A percentile compares a stretch with the other conserved stretches of the same genome.
Conservation (phyloP, 2,113 vertebrate genomes). For the Lepidothrix coronata region DNA sequence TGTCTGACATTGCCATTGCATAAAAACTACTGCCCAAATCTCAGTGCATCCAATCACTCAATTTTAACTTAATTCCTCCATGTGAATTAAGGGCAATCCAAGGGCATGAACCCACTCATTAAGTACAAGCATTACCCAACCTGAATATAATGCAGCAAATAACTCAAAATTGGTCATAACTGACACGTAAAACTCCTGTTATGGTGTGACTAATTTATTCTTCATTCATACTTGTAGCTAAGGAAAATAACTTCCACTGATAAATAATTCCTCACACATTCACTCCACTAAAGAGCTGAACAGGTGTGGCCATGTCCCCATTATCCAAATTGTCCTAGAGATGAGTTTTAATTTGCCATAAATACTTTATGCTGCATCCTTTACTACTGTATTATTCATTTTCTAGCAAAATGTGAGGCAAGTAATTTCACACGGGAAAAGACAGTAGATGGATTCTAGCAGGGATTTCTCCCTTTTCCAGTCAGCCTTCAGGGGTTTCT, state of each 20-base stretch:
- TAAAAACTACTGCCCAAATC: neutral
- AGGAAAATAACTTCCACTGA: conserved; percentile 3
- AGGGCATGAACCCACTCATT: neutral
- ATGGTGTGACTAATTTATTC: conserved; percentile 23
- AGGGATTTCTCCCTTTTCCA: neutral
- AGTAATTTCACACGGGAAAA: conserved; percentile 17
- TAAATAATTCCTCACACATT: conserved; percentile 8
- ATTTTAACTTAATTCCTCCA: neutral
- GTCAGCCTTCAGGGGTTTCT: neutral
- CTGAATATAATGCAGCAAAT: conserved; percentile 19
- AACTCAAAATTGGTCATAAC: conserved; percentile 15
- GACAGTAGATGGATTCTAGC: neutral
- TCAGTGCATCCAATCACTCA: neutral
- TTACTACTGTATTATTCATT: conserved; percentile 57
- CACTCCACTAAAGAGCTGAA: neutral
- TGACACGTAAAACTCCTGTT: conserved; percentile 15
- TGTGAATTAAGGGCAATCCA: neutral
- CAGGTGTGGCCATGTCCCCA: neutral
- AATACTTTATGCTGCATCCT: conserved; percentile 60
- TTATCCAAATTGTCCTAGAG: conserved; percentile 8
- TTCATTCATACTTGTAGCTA: neutral
- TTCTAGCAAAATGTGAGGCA: conserved; percentile 20
- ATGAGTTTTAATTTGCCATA: conserved; percentile 55
- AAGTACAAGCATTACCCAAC: neutral
- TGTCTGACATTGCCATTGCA: neutral